phyloP scores from a whole-genome alignment of 1,140 invertebrate species.

The Drosophila quadrilineata region DNA sequence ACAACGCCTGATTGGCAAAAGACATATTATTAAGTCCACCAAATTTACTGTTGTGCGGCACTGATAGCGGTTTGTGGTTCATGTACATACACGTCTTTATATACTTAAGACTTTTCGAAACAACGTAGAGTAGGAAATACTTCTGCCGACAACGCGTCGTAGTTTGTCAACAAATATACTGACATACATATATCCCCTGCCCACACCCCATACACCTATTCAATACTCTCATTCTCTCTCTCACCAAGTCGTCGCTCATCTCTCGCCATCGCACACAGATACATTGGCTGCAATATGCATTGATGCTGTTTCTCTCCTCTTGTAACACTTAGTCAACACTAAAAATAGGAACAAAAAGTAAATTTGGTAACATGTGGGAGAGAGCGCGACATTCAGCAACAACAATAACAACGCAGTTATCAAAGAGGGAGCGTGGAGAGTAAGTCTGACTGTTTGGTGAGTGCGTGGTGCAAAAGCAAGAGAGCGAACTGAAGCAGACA shows the following conservation, averaged over 20 bases:
- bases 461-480: constrained; percentile 8
- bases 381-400: constrained; percentile 9
- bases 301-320: constrained; percentile 29
- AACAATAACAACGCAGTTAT: constrained; percentile 43
- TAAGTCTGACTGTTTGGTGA: neutral
- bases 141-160: neutral
- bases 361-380: constrained; percentile 54
- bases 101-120: constrained; percentile 13
- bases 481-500: constrained; percentile 8
- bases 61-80: constrained; percentile 48
- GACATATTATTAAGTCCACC: constrained; percentile 3
- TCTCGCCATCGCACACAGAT: neutral
- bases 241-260: too few relatives aligned
- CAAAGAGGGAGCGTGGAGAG: neutral
- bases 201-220: constrained; percentile 1
- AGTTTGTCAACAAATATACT: constrained; percentile 31
- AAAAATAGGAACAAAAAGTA: constrained; percentile 67
- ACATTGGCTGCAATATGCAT: neutral
- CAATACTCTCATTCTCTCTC: neutral
- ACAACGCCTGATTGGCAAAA: constrained; percentile 24
- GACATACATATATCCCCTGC: too few relatives aligned
- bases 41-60: constrained; percentile 52
- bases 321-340: constrained; percentile 48
- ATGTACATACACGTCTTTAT: neutral
- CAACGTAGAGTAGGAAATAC: constrained; percentile 7